Base-by-base conservation (phyloP, 2,797 vertebrate species). In the Eleutherodactylus coqui region DNA sequence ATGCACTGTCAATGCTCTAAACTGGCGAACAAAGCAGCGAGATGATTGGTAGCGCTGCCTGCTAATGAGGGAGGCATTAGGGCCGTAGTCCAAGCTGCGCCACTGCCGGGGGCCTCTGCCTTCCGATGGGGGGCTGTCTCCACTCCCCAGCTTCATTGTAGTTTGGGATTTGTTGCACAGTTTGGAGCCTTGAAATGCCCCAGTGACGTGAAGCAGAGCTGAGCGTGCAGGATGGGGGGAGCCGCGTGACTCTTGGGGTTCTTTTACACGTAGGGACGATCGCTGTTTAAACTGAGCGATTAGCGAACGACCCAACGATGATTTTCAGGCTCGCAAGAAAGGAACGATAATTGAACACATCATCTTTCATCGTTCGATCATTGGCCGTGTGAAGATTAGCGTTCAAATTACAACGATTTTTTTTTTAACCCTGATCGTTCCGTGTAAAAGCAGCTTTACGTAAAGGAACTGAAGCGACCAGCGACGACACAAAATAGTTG, bases 61-160 rank as follows among this genome's bases (percentile, higher is more conserved):
- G 75, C 19, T 16, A 0, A 16, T 41, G 19, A 36, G 32, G 75
- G 11, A 36, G 24, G 19, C 45, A 32, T 34, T 32, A 0, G 29
- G 17, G 41, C 5, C 36, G 16, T 11, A 72, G 21, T 55, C 16
- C 32, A 41, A 73, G 64, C 81, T 55, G 14, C 60, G 3, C 19
- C 47, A 3, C 47, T 29, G 16, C 60, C 72, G 36, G 79, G 72
- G 78, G 64, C 85, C 85, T 13, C 10, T 27, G 69, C 29, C 43
- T 75, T 64, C 70, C 38, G 75, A 60, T 64, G 72, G 58, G 77
- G 79, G 60, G 76, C 78, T 82, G 85, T 86, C 77, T 82, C 79
- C 75, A 70, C 41, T 58, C 19, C 29, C 58, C 73, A 27, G 19
- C 49, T 51, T 17, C 7, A 43, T 79, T 21, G 5, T 21, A 34